Conservation (phyloP, 1,140 invertebrate species). For the Drosophila pseudoananassae region DNA sequence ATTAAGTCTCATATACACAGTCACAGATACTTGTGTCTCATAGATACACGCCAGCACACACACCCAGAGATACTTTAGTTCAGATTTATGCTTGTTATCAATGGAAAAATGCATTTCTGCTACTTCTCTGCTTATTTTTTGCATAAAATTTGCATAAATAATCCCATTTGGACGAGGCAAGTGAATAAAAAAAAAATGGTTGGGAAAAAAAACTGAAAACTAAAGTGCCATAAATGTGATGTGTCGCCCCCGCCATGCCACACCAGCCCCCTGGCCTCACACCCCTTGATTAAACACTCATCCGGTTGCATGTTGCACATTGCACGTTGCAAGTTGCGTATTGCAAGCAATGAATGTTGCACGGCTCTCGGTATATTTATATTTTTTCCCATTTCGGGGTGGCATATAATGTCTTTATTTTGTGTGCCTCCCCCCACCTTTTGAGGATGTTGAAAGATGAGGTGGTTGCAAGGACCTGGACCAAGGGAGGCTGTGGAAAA, state of each 20-base stretch:
- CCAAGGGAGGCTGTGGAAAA: background rate
- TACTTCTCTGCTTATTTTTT: constrained; percentile 29
- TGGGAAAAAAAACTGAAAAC: constrained; percentile 30
- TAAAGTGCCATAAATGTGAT: constrained; percentile 54
- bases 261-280: background rate
- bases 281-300: constrained; percentile 23
- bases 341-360: constrained; percentile 22
- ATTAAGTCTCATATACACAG: background rate
- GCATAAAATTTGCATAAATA: constrained; percentile 78
- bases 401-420: constrained; percentile 35
- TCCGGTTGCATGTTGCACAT: constrained; percentile 40
- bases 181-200: constrained; percentile 34
- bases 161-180: constrained; percentile 54
- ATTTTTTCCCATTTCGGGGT: constrained; percentile 1
- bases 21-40: constrained; percentile 3
- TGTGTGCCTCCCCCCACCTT: background rate
- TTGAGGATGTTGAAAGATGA: constrained; percentile 29
- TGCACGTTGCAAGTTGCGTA: constrained; percentile 17
- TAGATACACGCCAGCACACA: background rate
- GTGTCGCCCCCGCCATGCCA: constrained; percentile 18
- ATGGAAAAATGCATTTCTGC: constrained; percentile 51
- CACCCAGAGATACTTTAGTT: constrained; percentile 1
- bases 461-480: background rate
- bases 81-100: constrained; percentile 69
- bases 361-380: constrained; percentile 23